Evolutionary conservation across 2,797 vertebrate genomes (phyloP), one percentile per base, ranked within the genome.

Genomic region (Acrossocheilus fasciatus): DNA sequence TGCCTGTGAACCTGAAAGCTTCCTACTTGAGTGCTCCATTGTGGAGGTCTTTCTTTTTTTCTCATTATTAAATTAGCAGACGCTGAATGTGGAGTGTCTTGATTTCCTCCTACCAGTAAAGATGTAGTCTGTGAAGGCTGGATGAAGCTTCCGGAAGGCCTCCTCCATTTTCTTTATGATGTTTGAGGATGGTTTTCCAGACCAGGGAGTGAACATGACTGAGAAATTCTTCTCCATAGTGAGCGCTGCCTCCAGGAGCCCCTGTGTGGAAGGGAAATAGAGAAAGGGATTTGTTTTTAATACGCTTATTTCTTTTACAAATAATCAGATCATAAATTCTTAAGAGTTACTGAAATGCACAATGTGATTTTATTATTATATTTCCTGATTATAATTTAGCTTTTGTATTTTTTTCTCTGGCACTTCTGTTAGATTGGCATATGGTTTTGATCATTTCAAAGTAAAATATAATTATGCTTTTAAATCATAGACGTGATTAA

Each of bases 171-270:
- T 91, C 45, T 92, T 90, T 74, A 92, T 91, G 87, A 90, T 90
- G 23, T 93, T 91, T 76, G 77, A 81, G 75, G 87, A 92, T 66
- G 93, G 89, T 90, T 93, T 91, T 82, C 87, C 88, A 73, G 77
- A 89, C 91, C 93, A 90, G 18, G 93, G 92, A 12, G 94, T 96
- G 88, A 95, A 96, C 93, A 94, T 92, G 83, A 94, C 92, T 0
- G 83, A 93, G 91, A 96, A 95, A 45, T 92, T 90, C 26, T 93
- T 87, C 11, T 93, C 90, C 84, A 59, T 91, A 68, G 88, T 86
- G 72, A 95, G 91, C 52, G 94, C 93, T 89, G 94, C 90, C 91
- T 93, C 92, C 92, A 96, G 87, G 95, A 96, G 93, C 75, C 93
- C 92, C 96, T 95, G 73, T 17, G 12, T 34, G 80, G 41, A 47